Conservation (phyloP, 2,797 vertebrate species). For the Siniperca undulata region DNA sequence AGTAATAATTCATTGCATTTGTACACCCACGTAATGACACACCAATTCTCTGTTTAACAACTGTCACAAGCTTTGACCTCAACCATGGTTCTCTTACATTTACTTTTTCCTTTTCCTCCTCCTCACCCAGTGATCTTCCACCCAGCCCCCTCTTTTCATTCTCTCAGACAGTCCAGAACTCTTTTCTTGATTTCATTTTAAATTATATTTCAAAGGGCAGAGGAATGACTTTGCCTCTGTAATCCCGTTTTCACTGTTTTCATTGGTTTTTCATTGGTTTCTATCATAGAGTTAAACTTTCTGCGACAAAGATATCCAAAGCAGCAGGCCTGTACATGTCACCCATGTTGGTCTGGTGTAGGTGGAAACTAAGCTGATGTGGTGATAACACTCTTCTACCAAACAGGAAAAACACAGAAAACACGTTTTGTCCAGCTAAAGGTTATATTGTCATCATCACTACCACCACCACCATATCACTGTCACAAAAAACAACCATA, state of each 20-base stretch:
- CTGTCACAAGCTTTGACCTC: constrained; percentile 63
- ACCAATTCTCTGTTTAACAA: constrained; percentile 28
- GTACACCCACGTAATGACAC: neutral
- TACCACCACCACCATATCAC: neutral
- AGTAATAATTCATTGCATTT: neutral
- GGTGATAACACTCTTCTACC: neutral
- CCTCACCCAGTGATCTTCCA: constrained; percentile 24
- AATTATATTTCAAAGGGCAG: constrained; percentile 11
- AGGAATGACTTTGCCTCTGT: neutral
- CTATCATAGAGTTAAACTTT: neutral
- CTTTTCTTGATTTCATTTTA: constrained; percentile 1
- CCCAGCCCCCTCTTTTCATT: neutral
- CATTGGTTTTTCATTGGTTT: no score
- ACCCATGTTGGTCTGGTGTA: neutral
- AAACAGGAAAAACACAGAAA: constrained; percentile 30
- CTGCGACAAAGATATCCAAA: neutral
- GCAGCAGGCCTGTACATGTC: constrained; percentile 8
- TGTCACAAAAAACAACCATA: neutral
- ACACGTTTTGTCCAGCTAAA: neutral
- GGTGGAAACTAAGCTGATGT: constrained; percentile 11
- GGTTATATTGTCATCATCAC: neutral
- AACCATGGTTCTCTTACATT: constrained; percentile 30
- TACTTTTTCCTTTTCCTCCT: constrained; percentile 54
- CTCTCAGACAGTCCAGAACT: constrained; percentile 21
- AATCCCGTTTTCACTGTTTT: neutral